These are phyloP conservation scores for Pteronotus mesoamericanus DNA, from an alignment of 2,797 vertebrate genomes.

Conservation along the genomic window DNA sequence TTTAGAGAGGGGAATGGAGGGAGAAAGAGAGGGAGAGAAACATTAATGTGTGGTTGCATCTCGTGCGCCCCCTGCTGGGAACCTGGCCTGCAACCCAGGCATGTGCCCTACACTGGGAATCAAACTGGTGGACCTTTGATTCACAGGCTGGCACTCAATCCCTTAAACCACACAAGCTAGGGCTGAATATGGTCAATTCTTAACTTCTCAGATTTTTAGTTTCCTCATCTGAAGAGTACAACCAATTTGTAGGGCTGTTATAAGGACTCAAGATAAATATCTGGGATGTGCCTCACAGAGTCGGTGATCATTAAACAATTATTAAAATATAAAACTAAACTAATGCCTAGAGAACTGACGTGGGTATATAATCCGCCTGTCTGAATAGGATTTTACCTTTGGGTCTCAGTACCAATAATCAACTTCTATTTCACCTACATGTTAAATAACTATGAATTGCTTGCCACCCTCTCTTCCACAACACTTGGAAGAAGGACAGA, in stretches of 20 bases:
- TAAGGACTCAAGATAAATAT: background rate
- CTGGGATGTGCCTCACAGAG: background rate
- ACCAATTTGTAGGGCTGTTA: background rate
- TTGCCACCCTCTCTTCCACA: background rate
- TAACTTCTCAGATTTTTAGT: constrained; percentile 2
- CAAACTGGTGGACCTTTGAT: no score
- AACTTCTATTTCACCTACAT: background rate
- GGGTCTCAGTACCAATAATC: background rate
- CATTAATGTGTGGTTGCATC: no score
- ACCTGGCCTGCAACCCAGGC: no score
- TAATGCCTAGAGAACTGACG: background rate
- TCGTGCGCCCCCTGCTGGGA: no score
- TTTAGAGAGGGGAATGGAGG: no score
- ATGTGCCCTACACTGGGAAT: no score
- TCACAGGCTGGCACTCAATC: no score
- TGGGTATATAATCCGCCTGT: background rate
- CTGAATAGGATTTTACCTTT: background rate
- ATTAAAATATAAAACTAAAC: background rate
- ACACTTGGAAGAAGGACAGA: background rate
- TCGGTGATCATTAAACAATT: background rate
- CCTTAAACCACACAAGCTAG: no score
- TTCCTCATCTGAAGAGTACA: constrained; percentile 13
- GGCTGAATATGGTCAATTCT: no score
- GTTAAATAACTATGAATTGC: background rate
- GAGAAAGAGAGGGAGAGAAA: no score